These are phyloP conservation scores for Drosophila pallidifrons DNA, from an alignment of 1,140 invertebrate species.

Conservation along the genomic window DNA sequence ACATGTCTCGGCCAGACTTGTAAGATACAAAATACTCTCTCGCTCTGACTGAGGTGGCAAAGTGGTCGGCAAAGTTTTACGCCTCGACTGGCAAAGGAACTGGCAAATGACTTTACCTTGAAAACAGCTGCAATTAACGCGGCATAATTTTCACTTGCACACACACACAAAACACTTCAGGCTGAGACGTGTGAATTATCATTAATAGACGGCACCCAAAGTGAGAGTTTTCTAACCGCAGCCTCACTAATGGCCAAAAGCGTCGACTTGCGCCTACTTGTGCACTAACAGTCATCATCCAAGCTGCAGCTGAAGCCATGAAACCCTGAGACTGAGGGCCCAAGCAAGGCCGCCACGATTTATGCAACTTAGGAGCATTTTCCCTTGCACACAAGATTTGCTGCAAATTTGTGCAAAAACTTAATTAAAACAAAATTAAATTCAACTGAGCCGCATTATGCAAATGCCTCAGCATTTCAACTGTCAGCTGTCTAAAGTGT, in stretches of 20 bases:
- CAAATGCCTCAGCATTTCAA: conserved; percentile 46
- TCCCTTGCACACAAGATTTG: conserved; percentile 27
- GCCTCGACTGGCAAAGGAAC: conserved; percentile 70
- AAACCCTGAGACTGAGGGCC: conserved; percentile 39
- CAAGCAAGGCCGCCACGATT: conserved; percentile 38
- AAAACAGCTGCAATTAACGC: conserved; percentile 71
- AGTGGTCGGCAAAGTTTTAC: conserved; percentile 58
- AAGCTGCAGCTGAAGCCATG: background rate
- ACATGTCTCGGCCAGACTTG: conserved; percentile 46
- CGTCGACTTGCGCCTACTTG: no score
- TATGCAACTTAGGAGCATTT: conserved; percentile 35
- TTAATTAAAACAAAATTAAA: conserved; percentile 74
- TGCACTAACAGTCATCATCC: background rate
- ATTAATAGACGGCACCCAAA: conserved; percentile 70
- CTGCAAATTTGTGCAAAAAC: conserved; percentile 35
- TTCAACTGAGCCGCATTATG: conserved; percentile 58
- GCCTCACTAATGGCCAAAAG: conserved; percentile 59
- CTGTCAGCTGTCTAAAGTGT: conserved; percentile 18
- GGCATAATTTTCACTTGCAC: conserved; percentile 65
- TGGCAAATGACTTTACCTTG: conserved; percentile 45
- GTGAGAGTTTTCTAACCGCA: conserved; percentile 63
- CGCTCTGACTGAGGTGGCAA: conserved; percentile 1
- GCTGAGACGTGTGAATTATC: conserved; percentile 68
- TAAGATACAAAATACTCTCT: background rate
- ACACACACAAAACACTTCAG: conserved; percentile 47